Evolutionary conservation across 1,140 invertebrate genomes (phyloP).

Genomic region (Nylanderia fulva): DNA sequence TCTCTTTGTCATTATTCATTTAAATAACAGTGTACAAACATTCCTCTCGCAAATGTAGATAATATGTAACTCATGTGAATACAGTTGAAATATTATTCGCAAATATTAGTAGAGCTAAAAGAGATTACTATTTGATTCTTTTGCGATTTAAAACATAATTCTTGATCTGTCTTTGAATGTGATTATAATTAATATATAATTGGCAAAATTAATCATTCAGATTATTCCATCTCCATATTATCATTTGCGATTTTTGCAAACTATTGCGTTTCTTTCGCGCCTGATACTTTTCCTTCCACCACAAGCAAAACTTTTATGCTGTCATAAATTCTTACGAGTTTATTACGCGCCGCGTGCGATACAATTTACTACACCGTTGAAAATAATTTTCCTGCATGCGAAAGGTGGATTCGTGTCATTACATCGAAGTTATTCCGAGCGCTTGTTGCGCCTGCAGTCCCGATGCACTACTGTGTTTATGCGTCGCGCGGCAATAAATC

Average conservation of each 20-base stretch:
- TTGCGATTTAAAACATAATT: neutral
- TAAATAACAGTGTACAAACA: conserved; percentile 1
- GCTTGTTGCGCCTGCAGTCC: conserved; percentile 35
- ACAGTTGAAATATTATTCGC: neutral
- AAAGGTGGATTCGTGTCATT: conserved; percentile 41
- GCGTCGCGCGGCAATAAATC: conserved; percentile 51
- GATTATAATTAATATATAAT: conserved; percentile 6
- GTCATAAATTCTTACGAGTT: conserved; percentile 9
- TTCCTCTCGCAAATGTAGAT: neutral
- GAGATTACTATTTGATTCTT: neutral
- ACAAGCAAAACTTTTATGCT: conserved; percentile 8
- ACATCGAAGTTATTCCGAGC: conserved; percentile 41
- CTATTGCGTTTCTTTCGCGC: neutral
- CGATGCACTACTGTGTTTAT: conserved; percentile 62
- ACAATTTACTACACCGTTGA: conserved; percentile 22
- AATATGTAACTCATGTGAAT: neutral
- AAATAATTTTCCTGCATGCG: conserved; percentile 41
- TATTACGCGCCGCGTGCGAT: neutral
- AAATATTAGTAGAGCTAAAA: neutral
- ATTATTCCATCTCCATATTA: neutral
- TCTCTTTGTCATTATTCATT: neutral
- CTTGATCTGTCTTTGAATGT: neutral
- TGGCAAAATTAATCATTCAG: neutral
- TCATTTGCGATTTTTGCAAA: neutral
- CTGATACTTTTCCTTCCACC: neutral